Base-by-base conservation (phyloP, 1,140 invertebrate species). In the Melanaphis sacchari region DNA sequence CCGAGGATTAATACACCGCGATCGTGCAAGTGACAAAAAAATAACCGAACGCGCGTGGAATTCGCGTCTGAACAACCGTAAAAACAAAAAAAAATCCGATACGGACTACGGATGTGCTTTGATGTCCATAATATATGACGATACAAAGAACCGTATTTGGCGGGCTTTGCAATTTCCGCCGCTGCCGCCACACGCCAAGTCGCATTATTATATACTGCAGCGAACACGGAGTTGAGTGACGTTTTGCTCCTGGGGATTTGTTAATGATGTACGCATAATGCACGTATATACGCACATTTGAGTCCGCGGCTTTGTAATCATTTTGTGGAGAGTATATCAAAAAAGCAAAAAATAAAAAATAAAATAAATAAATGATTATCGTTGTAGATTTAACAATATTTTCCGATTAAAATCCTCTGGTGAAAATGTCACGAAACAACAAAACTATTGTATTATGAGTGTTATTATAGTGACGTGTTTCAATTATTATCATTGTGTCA, bases 21-120 rank as follows among this genome's bases (percentile, higher is more conserved):
- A 49, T 49, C 36, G 49, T 38, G 88, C 59, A 76, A 92, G 76
- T 81, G 76, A 92, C 41, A 84, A 49, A 84, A 92, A 52, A 92
- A 84, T 92, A 84, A 91, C 90, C 41, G n/a, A 89, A 89, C n/a
- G 46, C 31, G 21, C 43, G 41, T 40, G 38, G 41, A n/a, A 43
- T 43, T 87, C 26, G 41, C 9, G 24, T 84, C 40, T 40, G 38
- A 87, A 46, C 84, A 18, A 9, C 85, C 43, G 85, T 46, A 49
- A 36, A 88, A 88, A 88, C 43, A 43, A 87, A 87, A 49, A 88
- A 21, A 49, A 89, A 52, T 26, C 41, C 85, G 87, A 89, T 52
- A 52, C 87, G 43, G 9, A 21, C 59, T 76, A n/a, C 87, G 87
- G 87, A 89, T 52, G 87, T 49, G 31, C 87, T 89, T 89, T 89